phyloP scores from a whole-genome alignment of 92 coral and sea anemone species.

The Heliopora coerulea region DNA sequence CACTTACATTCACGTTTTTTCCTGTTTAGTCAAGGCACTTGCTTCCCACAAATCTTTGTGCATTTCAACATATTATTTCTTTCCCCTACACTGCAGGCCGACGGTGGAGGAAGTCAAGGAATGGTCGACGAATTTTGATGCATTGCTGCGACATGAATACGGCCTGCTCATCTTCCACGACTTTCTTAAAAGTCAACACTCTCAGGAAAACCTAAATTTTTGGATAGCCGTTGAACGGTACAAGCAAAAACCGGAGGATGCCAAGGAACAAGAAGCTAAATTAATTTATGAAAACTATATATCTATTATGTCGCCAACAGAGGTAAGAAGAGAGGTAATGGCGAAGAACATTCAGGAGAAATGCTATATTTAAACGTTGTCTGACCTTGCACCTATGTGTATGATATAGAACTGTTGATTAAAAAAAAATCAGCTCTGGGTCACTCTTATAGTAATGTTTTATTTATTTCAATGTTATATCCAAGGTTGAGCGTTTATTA shows the following conservation, averaged over 20 bases:
- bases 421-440: no score
- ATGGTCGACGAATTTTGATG: slow-evolving; percentile 77
- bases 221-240: slow-evolving; percentile 97
- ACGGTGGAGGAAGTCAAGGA: slow-evolving; percentile 75
- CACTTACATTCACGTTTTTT: no score
- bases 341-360: no score
- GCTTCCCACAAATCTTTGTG: neutral
- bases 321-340: slow-evolving; percentile 68
- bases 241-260: slow-evolving; percentile 50
- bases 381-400: no score
- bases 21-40: no score
- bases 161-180: slow-evolving; percentile 85
- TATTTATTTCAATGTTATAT: no score
- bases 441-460: no score
- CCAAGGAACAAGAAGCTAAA: slow-evolving; percentile 65
- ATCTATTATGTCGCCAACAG: slow-evolving; percentile 94
- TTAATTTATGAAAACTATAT: slow-evolving; percentile 93
- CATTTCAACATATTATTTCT: no score
- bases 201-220: slow-evolving; percentile 86
- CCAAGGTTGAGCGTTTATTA: no score
- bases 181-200: slow-evolving; percentile 88
- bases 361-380: no score
- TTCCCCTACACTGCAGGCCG: slow-evolving; percentile 64
- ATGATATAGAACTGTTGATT: no score
- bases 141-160: slow-evolving; percentile 69